Evolutionary conservation across 1,140 invertebrate genomes (phyloP).

Genomic region (Aplysia californica): DNA sequence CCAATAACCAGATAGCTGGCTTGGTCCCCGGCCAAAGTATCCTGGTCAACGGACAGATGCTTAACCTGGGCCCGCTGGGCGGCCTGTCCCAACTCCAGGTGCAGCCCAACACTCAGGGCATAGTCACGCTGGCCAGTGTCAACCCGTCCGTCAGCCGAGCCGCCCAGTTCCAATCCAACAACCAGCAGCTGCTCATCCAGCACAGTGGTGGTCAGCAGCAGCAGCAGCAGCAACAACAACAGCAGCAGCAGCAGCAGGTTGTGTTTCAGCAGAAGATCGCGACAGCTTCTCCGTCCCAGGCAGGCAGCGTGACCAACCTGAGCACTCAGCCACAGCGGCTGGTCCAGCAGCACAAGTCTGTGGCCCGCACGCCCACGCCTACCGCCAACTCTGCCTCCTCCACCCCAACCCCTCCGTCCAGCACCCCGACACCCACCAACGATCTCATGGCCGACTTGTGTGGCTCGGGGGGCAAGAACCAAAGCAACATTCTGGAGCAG

Average conservation of each 20-base stretch:
- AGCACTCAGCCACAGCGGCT: too few species aligned
- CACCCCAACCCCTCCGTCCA: slow-evolving; percentile 14
- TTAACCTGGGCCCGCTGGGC: slow-evolving; percentile 8
- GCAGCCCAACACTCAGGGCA: slow-evolving; percentile 10
- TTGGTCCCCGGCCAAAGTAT: slow-evolving; percentile 14
- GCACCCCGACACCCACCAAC: slow-evolving; percentile 11
- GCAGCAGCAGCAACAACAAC: too few species aligned
- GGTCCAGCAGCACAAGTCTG: too few species aligned
- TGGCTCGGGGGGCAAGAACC: slow-evolving; percentile 1
- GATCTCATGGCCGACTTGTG: slow-evolving; percentile 3
- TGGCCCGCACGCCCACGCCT: neutral
- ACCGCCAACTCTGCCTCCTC: slow-evolving; percentile 21
- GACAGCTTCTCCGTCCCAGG: neutral
- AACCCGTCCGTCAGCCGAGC: neutral
- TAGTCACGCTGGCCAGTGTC: neutral
- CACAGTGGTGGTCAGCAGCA: too few species aligned
- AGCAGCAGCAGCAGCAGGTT: slow-evolving; percentile 11
- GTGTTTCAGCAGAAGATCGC: slow-evolving; percentile 7
- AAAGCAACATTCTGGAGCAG: slow-evolving; percentile 14
- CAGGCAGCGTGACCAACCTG: too few species aligned
- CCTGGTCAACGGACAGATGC: slow-evolving; percentile 18
- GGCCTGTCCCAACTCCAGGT: slow-evolving; percentile 15
- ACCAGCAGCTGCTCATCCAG: slow-evolving; percentile 10
- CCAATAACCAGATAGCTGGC: slow-evolving; percentile 9
- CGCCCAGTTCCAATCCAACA: slow-evolving; percentile 7